These are phyloP conservation scores for Zosterops lateralis DNA, from an alignment of 2,113 vertebrate genomes.

Conservation along the genomic window DNA sequence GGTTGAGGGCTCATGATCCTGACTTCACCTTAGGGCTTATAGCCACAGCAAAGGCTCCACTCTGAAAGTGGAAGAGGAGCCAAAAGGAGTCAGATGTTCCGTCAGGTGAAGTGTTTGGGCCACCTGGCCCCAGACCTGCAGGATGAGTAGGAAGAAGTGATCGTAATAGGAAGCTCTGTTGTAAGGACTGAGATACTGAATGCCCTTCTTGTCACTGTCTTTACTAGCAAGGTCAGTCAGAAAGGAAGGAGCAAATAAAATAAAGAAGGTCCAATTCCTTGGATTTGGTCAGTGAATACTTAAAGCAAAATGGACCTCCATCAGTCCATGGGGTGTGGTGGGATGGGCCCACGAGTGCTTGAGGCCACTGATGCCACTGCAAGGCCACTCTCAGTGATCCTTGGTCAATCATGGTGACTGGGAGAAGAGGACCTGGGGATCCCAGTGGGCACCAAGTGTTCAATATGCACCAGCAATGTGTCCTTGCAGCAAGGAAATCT, in stretches of 20 bases:
- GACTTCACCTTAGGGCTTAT: not conserved
- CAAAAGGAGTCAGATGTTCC: not conserved
- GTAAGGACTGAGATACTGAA: not conserved
- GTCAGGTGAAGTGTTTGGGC: not conserved
- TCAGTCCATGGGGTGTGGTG: not conserved
- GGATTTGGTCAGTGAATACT: not conserved
- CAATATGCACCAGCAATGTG: not conserved
- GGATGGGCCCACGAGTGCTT: not conserved
- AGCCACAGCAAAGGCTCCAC: not conserved
- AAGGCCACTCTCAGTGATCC: not conserved
- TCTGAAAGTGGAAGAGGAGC: not conserved
- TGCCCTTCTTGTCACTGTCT: not conserved
- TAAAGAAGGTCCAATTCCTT: not conserved
- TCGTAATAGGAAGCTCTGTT: not conserved
- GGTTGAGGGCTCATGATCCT: not conserved
- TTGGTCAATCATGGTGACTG: accelerated
- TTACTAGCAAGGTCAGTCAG: not conserved
- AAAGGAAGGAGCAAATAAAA: not conserved
- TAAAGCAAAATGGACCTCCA: not conserved
- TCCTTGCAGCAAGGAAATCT: not conserved
- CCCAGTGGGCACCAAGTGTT: not conserved
- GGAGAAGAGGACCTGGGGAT: not conserved
- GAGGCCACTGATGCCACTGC: not conserved
- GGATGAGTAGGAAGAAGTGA: not conserved
- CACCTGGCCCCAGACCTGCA: not conserved